Percentiles rank a stretch among this genome's conserved stretches.
Evolutionary conservation across 2,888 invertebrate species (phyloP).

Genomic region (Bombyx huttoni): DNA sequence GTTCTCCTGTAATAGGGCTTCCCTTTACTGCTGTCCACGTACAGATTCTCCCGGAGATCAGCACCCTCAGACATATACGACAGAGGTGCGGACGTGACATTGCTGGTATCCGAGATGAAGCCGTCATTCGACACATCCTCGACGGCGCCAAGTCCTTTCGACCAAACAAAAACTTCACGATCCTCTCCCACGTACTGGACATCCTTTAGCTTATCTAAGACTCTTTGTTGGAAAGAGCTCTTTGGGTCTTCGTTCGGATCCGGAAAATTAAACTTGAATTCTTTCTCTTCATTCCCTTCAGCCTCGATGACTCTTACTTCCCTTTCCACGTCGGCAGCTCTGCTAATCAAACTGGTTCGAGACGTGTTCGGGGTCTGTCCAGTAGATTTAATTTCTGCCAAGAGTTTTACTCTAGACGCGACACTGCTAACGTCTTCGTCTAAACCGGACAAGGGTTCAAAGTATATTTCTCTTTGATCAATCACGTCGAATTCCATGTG

Average conservation of each 20-base stretch:
- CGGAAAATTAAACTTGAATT: neutral
- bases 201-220: slow-evolving; percentile 39
- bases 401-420: slow-evolving; percentile 44
- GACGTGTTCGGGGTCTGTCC: slow-evolving; percentile 29
- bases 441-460: slow-evolving; percentile 39
- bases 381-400: slow-evolving; percentile 38
- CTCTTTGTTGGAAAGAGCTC: slow-evolving; percentile 22
- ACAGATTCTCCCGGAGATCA: slow-evolving; percentile 19
- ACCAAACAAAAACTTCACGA: slow-evolving; percentile 40
- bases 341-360: slow-evolving; percentile 18
- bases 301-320: slow-evolving; percentile 3
- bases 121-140: neutral
- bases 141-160: slow-evolving; percentile 19
- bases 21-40: slow-evolving; percentile 54
- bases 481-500: slow-evolving; percentile 58
- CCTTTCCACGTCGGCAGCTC: slow-evolving; percentile 4
- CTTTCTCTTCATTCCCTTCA: neutral
- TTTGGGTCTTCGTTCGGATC: slow-evolving; percentile 19
- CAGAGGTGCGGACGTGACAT: neutral
- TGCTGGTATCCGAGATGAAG: neutral
- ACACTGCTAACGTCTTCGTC: slow-evolving; percentile 47
- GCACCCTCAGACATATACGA: neutral
- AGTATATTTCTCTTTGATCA: slow-evolving; percentile 53
- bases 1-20: slow-evolving; percentile 58
- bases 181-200: slow-evolving; percentile 34